Evolutionary conservation across 2,797 vertebrate species (phyloP).

Genomic region (Echiichthys vipera): DNA sequence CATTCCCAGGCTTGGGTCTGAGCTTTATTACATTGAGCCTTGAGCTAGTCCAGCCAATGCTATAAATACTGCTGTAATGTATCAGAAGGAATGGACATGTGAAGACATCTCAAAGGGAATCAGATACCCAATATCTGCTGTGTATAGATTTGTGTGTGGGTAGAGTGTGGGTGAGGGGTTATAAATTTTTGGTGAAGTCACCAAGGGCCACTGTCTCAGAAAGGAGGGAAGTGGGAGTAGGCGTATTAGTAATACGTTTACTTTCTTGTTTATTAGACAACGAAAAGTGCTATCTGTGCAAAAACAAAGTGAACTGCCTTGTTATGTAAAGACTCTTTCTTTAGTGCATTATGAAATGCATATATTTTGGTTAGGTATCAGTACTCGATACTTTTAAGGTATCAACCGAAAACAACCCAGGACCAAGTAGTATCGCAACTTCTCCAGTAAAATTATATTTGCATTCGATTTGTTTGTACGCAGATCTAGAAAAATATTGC

Average conservation of each 20-base stretch:
- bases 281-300: constrained; percentile 1
- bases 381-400: too few species aligned
- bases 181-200: constrained; percentile 59
- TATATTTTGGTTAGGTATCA: too few species aligned
- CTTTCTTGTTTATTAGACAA: constrained; percentile 41
- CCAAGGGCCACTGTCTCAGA: constrained; percentile 46
- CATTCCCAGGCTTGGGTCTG: constrained; percentile 50
- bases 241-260: constrained; percentile 54
- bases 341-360: background rate
- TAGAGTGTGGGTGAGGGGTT: constrained; percentile 75
- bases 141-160: constrained; percentile 75
- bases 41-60: constrained; percentile 70
- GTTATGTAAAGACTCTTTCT: background rate
- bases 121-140: constrained; percentile 78
- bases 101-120: constrained; percentile 79
- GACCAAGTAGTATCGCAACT: too few species aligned
- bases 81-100: constrained; percentile 74
- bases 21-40: constrained; percentile 70
- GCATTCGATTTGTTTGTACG: too few species aligned
- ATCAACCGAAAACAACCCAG: too few species aligned
- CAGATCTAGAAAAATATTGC: too few species aligned
- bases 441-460: too few species aligned
- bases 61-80: constrained; percentile 80
- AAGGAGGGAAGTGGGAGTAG: constrained; percentile 43
- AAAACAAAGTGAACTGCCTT: background rate